Base-by-base conservation (phyloP, 37 sponge, comb jelly and placozoan genomes). In the Beroe forskalii region DNA sequence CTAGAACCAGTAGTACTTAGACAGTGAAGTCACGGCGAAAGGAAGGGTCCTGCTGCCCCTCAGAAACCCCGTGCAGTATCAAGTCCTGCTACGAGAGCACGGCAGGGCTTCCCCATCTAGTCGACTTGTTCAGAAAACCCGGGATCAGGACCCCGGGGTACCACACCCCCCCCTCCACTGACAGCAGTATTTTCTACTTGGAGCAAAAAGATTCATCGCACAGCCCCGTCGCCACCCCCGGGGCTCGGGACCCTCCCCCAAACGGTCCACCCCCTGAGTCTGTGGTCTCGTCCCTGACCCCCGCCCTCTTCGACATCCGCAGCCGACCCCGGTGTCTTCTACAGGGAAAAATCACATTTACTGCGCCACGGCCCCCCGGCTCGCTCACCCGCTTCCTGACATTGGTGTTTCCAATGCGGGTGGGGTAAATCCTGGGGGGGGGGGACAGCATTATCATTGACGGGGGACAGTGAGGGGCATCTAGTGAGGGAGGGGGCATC, bases 261-360 rank as follows among this genome's bases (percentile, higher is more conserved):
- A 69, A 2, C 17, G 8, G 3, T 1, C 12, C 27, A 8, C 36
- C 32, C 14, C 72, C 72, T 14, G 72, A 69, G 38, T 32, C 72
- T 37, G 17, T 69, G 39, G 72, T 69, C 1, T 33, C 72, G 20
- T 32, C 27, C 4, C 38, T 69, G 3, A 69, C 72, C 32, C 72
- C 72, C 20, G 72, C 72, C 38, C 19, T 69, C 19, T 69, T 69
- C 72, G 37, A 69, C 33, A 31, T 69, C 72, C 72, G 19, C 72
- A 69, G 32, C 38, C 35, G 17, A 31, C 4, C 4, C 72, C 38
- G 32, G 72, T 69, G 72, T 69, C 3, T 69, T 69, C 72, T 69
- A 69, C 39, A 69, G 37, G 9, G 72, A 69, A 33, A n/a, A 37
- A 69, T 33, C 72, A 69, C 39, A 69, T 69, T 36, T 69, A 69